Evolutionary conservation across 2,888 invertebrate genomes (phyloP).

Genomic region (Lysandra coridon): DNA sequence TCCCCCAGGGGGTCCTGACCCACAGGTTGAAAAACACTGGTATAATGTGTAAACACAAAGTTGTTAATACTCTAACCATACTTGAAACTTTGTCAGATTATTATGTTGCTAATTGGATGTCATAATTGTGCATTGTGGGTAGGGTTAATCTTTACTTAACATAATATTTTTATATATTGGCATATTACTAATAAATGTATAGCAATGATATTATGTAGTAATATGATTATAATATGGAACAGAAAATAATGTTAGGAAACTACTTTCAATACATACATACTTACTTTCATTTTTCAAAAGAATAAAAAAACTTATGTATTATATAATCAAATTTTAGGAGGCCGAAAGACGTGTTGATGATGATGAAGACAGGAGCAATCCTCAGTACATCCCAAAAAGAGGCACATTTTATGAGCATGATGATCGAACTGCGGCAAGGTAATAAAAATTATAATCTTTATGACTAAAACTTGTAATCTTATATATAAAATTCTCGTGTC

Average conservation of each 20-base stretch:
- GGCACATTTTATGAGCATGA: constrained; percentile 99
- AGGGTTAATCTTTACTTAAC: constrained; percentile 2
- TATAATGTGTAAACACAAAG: not conserved
- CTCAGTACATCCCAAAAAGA: constrained; percentile 97
- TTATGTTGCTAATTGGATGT: constrained; percentile 4
- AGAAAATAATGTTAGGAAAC: too few species aligned
- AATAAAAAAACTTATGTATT: not conserved
- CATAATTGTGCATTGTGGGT: not conserved
- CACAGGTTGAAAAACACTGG: too few species aligned
- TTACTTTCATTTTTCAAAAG: too few species aligned
- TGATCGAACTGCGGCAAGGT: constrained; percentile 89
- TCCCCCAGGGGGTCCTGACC: too few species aligned
- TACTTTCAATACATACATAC: too few species aligned
- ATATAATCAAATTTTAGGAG: constrained; percentile 61
- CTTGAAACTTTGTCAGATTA: not conserved
- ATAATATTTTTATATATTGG: not conserved
- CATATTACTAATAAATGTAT: not conserved
- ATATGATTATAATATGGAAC: too few species aligned
- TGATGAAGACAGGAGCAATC: constrained; percentile 97
- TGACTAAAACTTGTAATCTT: not conserved
- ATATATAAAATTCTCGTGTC: too few species aligned
- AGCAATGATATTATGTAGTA: too few species aligned
- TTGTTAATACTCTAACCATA: not conserved
- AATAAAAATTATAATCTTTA: constrained; percentile 40
- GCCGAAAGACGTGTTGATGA: constrained; percentile 90